Conservation (phyloP, 2,113 vertebrate genomes). For the Psilopogon haemacephalus region DNA sequence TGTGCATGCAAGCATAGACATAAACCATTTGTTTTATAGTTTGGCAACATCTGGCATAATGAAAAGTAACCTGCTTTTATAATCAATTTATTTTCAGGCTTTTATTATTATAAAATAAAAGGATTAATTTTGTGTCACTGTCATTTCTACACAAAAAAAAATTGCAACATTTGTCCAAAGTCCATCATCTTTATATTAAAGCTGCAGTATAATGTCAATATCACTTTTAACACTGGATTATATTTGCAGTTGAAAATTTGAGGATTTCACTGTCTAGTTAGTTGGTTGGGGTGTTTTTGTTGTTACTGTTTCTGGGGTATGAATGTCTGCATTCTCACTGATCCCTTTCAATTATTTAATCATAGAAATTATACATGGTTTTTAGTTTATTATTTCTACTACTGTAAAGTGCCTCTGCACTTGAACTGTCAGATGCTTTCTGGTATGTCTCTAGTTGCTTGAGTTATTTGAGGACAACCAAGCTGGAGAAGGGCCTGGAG, state of each 20-base stretch:
- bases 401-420: background rate
- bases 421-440: background rate
- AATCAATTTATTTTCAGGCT: no score
- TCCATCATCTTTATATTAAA: background rate
- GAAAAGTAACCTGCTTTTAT: background rate
- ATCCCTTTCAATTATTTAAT: background rate
- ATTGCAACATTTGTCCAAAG: background rate
- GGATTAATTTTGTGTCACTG: background rate
- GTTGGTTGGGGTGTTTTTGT: no score
- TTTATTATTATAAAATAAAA: no score
- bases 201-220: background rate
- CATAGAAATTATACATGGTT: background rate
- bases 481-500: no score
- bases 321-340: background rate
- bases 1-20: background rate
- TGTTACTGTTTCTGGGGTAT: background rate
- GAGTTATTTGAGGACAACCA: background rate
- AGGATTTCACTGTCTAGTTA: background rate
- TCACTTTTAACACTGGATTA: background rate
- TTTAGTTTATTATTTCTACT: background rate
- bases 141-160: background rate
- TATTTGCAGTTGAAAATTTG: background rate
- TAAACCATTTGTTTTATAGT: background rate
- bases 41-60: background rate
- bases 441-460: background rate